A percentile compares a stretch with the other conserved stretches of the same genome.
Conservation (phyloP, 1,140 invertebrate genomes). For the Aphis gossypii region DNA sequence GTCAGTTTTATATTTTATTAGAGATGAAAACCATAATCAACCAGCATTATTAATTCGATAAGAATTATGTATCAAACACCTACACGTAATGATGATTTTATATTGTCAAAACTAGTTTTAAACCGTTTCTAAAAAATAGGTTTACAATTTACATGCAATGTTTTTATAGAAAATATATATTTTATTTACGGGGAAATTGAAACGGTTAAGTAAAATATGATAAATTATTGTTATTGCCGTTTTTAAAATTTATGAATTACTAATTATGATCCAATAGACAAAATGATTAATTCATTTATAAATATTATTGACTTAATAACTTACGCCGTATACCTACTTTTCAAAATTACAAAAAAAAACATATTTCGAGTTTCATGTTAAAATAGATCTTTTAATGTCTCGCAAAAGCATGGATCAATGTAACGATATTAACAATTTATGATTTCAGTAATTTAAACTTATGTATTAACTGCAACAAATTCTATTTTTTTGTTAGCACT, state of each 20-base stretch:
- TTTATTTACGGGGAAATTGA: not conserved
- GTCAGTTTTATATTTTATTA: conserved; percentile 25
- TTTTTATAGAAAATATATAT: not conserved
- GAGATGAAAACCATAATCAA: not conserved
- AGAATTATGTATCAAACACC: not conserved
- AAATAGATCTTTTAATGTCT: not conserved
- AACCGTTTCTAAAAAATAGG: not conserved
- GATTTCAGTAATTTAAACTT: not conserved
- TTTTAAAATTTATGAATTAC: not conserved
- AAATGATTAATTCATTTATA: not conserved
- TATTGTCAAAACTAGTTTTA: not conserved
- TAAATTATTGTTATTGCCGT: not conserved
- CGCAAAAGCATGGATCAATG: not conserved
- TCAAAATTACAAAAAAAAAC: not conserved
- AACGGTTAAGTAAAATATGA: not conserved
- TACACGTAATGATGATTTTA: not conserved
- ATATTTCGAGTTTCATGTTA: not conserved
- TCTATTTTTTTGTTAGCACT: not conserved
- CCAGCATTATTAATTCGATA: not conserved
- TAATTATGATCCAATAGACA: not conserved
- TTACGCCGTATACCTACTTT: not conserved
- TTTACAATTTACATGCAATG: not conserved
- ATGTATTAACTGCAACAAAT: not conserved
- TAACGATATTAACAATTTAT: not conserved
- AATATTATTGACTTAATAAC: no score